phyloP scores from a whole-genome alignment of 2,113 vertebrate species.

The Myotis davidii region DNA sequence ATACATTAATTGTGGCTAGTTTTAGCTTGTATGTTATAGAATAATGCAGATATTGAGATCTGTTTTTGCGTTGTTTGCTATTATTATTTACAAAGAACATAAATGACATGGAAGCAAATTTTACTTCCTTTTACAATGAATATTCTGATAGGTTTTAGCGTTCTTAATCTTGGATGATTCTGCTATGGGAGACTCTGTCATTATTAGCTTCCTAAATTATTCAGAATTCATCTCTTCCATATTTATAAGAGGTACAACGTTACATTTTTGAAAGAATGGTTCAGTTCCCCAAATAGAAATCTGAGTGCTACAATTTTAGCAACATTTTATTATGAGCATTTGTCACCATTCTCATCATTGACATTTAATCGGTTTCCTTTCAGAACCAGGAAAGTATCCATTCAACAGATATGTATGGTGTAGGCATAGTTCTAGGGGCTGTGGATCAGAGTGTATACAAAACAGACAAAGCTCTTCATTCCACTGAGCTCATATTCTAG shows the following conservation, averaged over 20 bases:
- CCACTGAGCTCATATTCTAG: background rate
- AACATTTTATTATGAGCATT: conserved; percentile 61
- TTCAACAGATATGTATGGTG: conserved; percentile 50
- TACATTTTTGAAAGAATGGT: conserved; percentile 62
- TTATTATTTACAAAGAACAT: conserved; percentile 44
- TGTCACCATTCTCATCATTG: conserved; percentile 58
- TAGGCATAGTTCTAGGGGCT: background rate
- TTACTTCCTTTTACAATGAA: conserved; percentile 44
- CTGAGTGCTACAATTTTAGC: conserved; percentile 64
- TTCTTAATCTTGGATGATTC: conserved; percentile 52
- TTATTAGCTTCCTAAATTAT: conserved; percentile 65
- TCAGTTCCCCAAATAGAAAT: conserved; percentile 69
- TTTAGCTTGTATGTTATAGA: background rate
- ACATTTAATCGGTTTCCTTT: conserved; percentile 69
- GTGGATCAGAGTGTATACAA: background rate
- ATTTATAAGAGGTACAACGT: conserved; percentile 53
- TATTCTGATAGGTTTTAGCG: conserved; percentile 35
- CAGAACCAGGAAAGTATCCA: conserved; percentile 40
- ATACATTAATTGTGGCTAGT: background rate
- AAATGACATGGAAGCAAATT: conserved; percentile 53
- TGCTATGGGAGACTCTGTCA: background rate
- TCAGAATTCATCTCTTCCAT: conserved; percentile 67
- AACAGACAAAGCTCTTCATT: conserved; percentile 11
- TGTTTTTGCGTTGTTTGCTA: background rate
- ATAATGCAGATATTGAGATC: background rate